These are phyloP conservation scores for Boleophthalmus pectinirostris DNA, from an alignment of 2,113 vertebrate genomes.

Conservation along the genomic window DNA sequence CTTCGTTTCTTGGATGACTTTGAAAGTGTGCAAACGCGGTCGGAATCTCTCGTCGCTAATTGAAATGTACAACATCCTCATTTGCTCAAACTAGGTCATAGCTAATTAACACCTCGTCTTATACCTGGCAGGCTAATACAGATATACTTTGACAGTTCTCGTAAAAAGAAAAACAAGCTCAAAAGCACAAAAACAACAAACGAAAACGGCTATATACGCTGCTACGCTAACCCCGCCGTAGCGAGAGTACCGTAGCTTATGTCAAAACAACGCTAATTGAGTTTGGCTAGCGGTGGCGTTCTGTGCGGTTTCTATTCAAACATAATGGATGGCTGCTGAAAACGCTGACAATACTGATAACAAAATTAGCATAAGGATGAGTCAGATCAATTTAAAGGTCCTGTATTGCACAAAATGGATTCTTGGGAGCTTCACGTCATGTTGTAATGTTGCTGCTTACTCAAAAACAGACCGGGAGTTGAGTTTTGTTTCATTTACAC, in stretches of 20 bases:
- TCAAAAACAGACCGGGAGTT: no score
- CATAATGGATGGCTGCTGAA: constrained; percentile 18
- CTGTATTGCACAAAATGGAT: no score
- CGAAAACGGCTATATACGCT: background rate
- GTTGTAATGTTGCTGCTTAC: no score
- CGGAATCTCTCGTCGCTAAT: background rate
- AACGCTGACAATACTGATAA: constrained; percentile 15
- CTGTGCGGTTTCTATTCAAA: constrained; percentile 10
- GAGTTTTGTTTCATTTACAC: no score
- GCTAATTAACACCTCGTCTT: background rate
- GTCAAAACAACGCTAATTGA: background rate
- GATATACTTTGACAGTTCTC: background rate
- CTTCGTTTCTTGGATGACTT: background rate
- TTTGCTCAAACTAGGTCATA: background rate
- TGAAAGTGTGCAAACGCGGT: background rate
- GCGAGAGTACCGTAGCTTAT: background rate
- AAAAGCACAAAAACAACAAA: background rate
- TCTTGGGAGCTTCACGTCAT: no score
- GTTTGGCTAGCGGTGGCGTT: background rate
- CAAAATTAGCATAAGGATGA: constrained; percentile 19
- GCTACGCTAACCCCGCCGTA: background rate
- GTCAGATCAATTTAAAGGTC: background rate
- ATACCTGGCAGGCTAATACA: background rate
- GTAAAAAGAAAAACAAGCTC: background rate
- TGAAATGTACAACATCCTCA: background rate